A percentile compares a stretch with the other conserved stretches of the same genome.
These are phyloP conservation scores for Cantharis flavilabris DNA, from an alignment of 2,888 invertebrate species.

Conservation along the genomic window DNA sequence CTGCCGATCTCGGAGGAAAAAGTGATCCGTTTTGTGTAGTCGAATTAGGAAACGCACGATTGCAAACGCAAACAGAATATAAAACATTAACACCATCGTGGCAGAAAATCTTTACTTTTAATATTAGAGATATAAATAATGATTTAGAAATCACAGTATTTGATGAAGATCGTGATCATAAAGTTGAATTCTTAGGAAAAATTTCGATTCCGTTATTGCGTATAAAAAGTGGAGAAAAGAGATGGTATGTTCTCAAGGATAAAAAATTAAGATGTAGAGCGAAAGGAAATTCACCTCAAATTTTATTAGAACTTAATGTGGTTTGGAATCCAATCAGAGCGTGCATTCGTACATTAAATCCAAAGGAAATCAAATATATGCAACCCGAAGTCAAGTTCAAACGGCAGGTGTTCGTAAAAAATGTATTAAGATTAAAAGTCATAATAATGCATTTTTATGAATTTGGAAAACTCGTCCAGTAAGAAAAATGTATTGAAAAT, in stretches of 20 bases:
- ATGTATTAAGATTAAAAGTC: conserved; percentile 89
- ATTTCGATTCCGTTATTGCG: conserved; percentile 76
- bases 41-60: conserved; percentile 89
- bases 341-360: conserved; percentile 91
- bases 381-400: conserved; percentile 95
- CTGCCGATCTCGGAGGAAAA: conserved; percentile 96
- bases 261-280: conserved; percentile 87
- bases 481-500: conserved; percentile 60
- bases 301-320: conserved; percentile 88
- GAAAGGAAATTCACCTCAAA: conserved; percentile 91
- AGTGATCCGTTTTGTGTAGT: conserved; percentile 98
- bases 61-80: conserved; percentile 98
- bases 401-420: conserved; percentile 89
- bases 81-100: conserved; percentile 95
- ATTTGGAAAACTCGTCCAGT: conserved; percentile 89
- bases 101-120: conserved; percentile 98
- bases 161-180: conserved; percentile 97
- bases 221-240: conserved; percentile 87
- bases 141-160: conserved; percentile 94
- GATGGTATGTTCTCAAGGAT: conserved; percentile 97
- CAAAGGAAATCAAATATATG: conserved; percentile 94
- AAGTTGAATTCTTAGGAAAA: conserved; percentile 96
- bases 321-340: conserved; percentile 93
- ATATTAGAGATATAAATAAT: conserved; percentile 94
- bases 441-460: conserved; percentile 89